Evolutionary conservation across 2,888 invertebrate species (phyloP), one percentile per base, ranked within the genome.

Genomic region (Elysia crispata): DNA sequence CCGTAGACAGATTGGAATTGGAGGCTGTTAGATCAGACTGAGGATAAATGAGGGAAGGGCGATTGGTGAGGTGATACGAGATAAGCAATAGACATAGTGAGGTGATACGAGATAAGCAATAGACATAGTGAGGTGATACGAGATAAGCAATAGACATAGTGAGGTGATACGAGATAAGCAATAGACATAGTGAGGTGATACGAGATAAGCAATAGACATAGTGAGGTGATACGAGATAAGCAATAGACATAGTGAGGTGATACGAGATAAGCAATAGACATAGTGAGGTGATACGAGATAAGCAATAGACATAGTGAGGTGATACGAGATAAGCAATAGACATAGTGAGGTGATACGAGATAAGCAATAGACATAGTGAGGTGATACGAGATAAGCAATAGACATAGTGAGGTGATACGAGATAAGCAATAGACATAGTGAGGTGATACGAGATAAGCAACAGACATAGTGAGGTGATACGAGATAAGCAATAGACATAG

Each of bases 1-100:
- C 81, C 1, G 81, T 69, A 0, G 83, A 84, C 11, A 83, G 69
- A 66, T 83, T 83, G 60, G 84, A 84, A 20, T 79, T 83, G 33
- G 84, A 82, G 0, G 54, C 78, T n/a, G 75, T 78, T 33, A 84
- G 75, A 31, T 83, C 83, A 15, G 80, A 75, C 84, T 83, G 82
- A 23, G 30, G n/a, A n/a, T n/a, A n/a, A n/a, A n/a, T n/a, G n/a
- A n/a, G n/a, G n/a, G n/a, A n/a, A n/a, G n/a, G n/a, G n/a, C n/a
- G n/a, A n/a, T n/a, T n/a, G n/a, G n/a, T n/a, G n/a, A n/a, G n/a
- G n/a, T n/a, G n/a, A n/a, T n/a, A n/a, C 13, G 31, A 28, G 57
- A 23, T 28, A 31, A 6, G 11, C 20, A 28, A 25, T 25, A 6
- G 0, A 33, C n/a, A 31, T 62, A 0, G 31, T 8, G 76, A 23